Evolutionary conservation across 2,888 invertebrate species (phyloP).

Genomic region (Chrysolina americana): DNA sequence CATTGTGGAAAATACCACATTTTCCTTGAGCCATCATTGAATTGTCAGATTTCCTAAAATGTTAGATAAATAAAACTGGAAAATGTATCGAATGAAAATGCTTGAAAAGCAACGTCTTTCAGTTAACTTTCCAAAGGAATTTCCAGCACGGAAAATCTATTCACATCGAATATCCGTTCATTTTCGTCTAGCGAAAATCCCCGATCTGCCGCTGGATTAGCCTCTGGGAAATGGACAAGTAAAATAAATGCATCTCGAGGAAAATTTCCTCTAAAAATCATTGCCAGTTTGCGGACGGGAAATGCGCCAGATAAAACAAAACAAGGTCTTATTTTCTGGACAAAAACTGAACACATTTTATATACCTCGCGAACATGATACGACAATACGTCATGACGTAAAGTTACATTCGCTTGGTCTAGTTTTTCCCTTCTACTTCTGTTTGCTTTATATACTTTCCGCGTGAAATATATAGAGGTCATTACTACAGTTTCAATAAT

Average conservation of each 20-base stretch:
- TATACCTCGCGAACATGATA: constrained; percentile 28
- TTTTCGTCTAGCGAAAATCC: constrained; percentile 5
- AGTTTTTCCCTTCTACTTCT: not conserved
- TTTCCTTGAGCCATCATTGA: not conserved
- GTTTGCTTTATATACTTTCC: not conserved
- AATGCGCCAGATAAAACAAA: constrained; percentile 47
- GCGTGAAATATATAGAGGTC: too few species aligned
- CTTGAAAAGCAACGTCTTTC: not conserved
- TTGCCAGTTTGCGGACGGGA: constrained; percentile 48
- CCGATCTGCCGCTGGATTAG: constrained; percentile 11
- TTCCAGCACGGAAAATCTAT: constrained; percentile 7
- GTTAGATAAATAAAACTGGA: not conserved
- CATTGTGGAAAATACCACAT: not conserved
- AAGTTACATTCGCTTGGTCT: not conserved
- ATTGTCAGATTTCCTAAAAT: not conserved
- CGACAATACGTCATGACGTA: constrained; percentile 6
- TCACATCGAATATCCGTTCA: not conserved
- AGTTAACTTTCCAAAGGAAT: not conserved
- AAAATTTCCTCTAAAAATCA: constrained; percentile 45
- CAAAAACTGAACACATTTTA: constrained; percentile 38
- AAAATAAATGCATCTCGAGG: constrained; percentile 47
- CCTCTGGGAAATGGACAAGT: constrained; percentile 44
- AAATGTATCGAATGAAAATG: not conserved
- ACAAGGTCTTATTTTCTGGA: constrained; percentile 33
- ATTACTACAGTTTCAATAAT: too few species aligned